Conservation (phyloP, 2,888 invertebrate genomes). For the Drosophila multiciliata region DNA sequence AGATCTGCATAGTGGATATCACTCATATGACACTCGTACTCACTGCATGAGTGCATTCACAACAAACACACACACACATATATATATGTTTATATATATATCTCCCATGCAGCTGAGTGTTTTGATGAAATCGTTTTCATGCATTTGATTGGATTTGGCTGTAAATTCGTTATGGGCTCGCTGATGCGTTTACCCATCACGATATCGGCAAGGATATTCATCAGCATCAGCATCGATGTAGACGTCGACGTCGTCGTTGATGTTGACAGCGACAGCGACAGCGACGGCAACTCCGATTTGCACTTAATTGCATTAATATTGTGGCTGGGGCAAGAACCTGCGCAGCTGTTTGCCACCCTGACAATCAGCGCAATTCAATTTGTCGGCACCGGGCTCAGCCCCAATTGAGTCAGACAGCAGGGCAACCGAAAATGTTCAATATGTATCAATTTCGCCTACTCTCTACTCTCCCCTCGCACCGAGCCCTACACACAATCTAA, state of each 20-base stretch:
- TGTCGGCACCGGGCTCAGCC: slow-evolving; percentile 54
- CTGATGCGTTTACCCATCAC: slow-evolving; percentile 65
- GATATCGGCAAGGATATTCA: slow-evolving; percentile 57
- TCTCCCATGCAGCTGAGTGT: slow-evolving; percentile 30
- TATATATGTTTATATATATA: neutral
- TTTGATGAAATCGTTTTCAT: slow-evolving; percentile 63
- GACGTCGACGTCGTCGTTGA: slow-evolving; percentile 48
- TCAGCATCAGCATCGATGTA: neutral
- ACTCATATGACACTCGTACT: slow-evolving; percentile 7
- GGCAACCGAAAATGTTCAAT: slow-evolving; percentile 41
- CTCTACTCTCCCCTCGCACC: neutral
- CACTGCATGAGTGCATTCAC: slow-evolving; percentile 12
- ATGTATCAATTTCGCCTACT: slow-evolving; percentile 48
- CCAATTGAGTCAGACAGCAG: slow-evolving; percentile 38
- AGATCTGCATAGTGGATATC: slow-evolving; percentile 9
- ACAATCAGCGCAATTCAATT: slow-evolving; percentile 77
- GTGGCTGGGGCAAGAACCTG: slow-evolving; percentile 53
- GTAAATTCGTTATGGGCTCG: slow-evolving; percentile 70
- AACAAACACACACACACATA: neutral
- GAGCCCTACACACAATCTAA: neutral
- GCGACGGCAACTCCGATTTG: slow-evolving; percentile 60
- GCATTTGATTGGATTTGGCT: slow-evolving; percentile 69
- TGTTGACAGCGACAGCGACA: slow-evolving; percentile 16
- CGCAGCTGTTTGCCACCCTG: slow-evolving; percentile 26
- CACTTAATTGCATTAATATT: slow-evolving; percentile 79